Evolutionary conservation across 2,888 invertebrate genomes (phyloP), one percentile per base, ranked within the genome.

Genomic region (Daptonema setosum): DNA sequence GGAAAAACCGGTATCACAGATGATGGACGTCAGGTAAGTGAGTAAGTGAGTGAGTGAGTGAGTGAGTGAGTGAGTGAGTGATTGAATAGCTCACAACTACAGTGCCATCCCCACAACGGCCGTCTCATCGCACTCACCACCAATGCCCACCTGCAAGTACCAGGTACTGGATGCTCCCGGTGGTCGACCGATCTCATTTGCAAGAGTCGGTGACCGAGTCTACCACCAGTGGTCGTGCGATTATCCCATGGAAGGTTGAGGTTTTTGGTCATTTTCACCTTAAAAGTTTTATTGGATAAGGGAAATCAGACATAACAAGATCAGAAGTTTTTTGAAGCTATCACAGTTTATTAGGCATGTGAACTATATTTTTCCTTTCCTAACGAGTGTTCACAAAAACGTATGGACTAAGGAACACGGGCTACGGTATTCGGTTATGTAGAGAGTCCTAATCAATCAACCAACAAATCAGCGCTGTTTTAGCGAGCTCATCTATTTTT

Each of bases 221-320:
- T 57, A 50, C 50, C 57, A 57, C 55, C 29, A 55, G 30, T 55
- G 57, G 57, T 8, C 22, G 20, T 57, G 57, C 35, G 54, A 54
- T 2, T 28, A 28, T 25, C 29, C 43, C n/a, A 30, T 54, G 54
- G 43, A n/a, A 22, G 56, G 56, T 56, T 24, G 25, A 11, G 48
- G 8, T 48, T 24, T 48, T n/a, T 48, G 25, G n/a, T 8, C 24
- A 48, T 48, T 5, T 24, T n/a, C 5, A 25, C n/a, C 11, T 14
- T n/a, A n/a, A n/a, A n/a, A 25, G 22, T 48, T 24, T 48, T 25
- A 48, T n/a, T 48, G 48, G 11, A 25, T 48, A 25, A 35, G 8
- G 35, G 17, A n/a, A n/a, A n/a, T n/a, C n/a, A 35, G 35, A 35
- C 35, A 35, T 11, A 11, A 35, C 8, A 35, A 35, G 17, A 35